Evolutionary conservation across 2,888 invertebrate genomes (phyloP).

Genomic region (Cosmorhoe ocellata): DNA sequence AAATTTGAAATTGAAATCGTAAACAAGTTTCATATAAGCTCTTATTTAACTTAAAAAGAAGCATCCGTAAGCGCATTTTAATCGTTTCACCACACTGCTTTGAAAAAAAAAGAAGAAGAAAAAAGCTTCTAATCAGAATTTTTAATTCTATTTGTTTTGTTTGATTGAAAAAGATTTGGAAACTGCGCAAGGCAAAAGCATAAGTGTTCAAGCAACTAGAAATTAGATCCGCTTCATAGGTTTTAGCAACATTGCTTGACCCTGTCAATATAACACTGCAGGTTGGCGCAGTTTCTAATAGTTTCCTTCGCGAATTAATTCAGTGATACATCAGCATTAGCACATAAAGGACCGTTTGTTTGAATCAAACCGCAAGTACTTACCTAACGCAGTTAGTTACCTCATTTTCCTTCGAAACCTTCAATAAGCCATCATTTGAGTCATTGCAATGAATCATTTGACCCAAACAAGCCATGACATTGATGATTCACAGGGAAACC

Average conservation of each 20-base stretch:
- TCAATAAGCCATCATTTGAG: constrained; percentile 28
- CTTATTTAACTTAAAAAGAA: too few relatives aligned
- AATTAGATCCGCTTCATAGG: background rate
- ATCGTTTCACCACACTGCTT: too few relatives aligned
- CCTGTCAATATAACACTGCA: constrained; percentile 6
- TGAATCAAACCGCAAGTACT: constrained; percentile 23
- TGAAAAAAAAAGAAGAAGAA: too few relatives aligned
- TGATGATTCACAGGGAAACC: constrained; percentile 28
- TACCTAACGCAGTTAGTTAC: background rate
- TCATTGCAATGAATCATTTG: constrained; percentile 35
- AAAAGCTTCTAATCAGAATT: too few relatives aligned
- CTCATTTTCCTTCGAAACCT: constrained; percentile 29
- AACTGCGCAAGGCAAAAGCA: too few relatives aligned
- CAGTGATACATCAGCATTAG: constrained; percentile 42
- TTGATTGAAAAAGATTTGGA: too few relatives aligned
- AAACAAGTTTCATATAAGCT: too few relatives aligned
- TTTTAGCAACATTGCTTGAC: constrained; percentile 4
- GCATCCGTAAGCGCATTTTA: too few relatives aligned
- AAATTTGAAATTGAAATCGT: too few relatives aligned
- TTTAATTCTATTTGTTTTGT: too few relatives aligned
- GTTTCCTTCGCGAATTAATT: constrained; percentile 17
- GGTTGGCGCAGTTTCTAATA: constrained; percentile 18
- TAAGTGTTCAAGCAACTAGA: too few relatives aligned
- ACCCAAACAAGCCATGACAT: constrained; percentile 23
- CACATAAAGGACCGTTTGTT: constrained; percentile 39